Evolutionary conservation across 2,113 vertebrate species (phyloP), one percentile per base, ranked within the genome.

Genomic region (Oenanthe melanoleuca): DNA sequence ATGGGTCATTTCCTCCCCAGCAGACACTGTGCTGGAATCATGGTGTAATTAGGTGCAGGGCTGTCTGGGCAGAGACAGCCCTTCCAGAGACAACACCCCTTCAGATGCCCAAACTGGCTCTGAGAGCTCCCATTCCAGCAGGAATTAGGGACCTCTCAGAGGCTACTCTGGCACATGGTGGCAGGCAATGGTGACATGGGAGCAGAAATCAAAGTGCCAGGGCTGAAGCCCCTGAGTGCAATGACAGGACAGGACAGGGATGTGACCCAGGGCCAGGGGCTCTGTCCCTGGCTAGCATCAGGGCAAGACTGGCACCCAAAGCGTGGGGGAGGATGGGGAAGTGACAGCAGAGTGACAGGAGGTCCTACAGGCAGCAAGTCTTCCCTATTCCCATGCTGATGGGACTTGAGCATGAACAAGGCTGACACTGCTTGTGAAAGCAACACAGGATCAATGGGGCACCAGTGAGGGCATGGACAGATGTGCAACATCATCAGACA

Each of bases 261-360:
- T 31, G 59, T 52, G 55, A 87, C 26, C 20, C 67, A 40, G n/a
- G 37, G 60, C 33, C 33, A 38, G 40, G 24, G 45, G 22, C 45
- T 75, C n/a, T 5, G 4, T 49, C 34, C 55, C n/a, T 6, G 2
- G 3, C 33, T 26, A 65, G 17, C 3, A 45, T 4, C 34, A 14
- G 70, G 34, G 33, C 71, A 63, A 52, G 38, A n/a, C 72, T 59
- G 44, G 28, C 12, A 37, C 31, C 2, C 9, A 61, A 34, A 69
- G 17, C 0, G 0, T 47, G 40, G 14, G 29, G 25, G 4, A 86
- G 31, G 23, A 28, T 1, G 24, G 34, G 40, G 44, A 69, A 24
- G 45, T 11, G 77, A 65, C 29, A 80, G 67, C 40, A 52, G 64
- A 37, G 64, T 22, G 40, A 92, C 70, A 26, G 49, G 74, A 82